These are phyloP conservation scores for Amniataba percoides DNA, from an alignment of 2,797 vertebrate genomes.

Conservation along the genomic window DNA sequence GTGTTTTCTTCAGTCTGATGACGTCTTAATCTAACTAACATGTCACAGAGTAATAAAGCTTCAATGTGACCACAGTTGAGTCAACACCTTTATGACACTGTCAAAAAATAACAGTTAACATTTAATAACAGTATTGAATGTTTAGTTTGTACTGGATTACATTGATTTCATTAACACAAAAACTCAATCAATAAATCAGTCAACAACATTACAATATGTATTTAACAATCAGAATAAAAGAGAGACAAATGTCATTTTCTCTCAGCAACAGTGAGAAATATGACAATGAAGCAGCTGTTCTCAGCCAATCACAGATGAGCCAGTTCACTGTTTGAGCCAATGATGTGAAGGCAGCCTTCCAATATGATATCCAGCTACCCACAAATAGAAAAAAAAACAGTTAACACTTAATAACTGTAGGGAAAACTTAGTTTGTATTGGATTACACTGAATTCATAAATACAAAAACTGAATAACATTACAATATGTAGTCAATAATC, in stretches of 20 bases:
- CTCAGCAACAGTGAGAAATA: not conserved
- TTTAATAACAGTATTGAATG: not conserved
- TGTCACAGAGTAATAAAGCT: not conserved
- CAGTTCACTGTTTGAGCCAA: slow-evolving; percentile 21
- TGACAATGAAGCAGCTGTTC: too few relatives aligned
- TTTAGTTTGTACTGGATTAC: not conserved
- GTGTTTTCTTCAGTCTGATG: not conserved
- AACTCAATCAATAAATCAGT: too few relatives aligned
- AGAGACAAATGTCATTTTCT: not conserved
- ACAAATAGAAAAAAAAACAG: slow-evolving; percentile 52
- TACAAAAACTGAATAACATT: not conserved
- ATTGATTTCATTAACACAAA: not conserved
- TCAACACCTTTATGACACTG: not conserved
- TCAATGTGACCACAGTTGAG: not conserved
- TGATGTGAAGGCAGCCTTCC: slow-evolving; percentile 22
- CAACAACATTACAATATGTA: not conserved
- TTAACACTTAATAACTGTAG: not conserved
- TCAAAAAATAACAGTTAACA: not conserved
- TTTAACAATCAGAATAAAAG: too few relatives aligned
- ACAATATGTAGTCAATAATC: not conserved
- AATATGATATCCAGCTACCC: slow-evolving; percentile 6
- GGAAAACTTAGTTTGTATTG: not conserved
- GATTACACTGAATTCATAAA: not conserved
- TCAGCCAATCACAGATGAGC: slow-evolving; percentile 18
- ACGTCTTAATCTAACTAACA: not conserved